Percentiles rank a stretch among this genome's conserved stretches.
Evolutionary conservation across 2,888 invertebrate species (phyloP).

Genomic region (Limenitis arthemis): DNA sequence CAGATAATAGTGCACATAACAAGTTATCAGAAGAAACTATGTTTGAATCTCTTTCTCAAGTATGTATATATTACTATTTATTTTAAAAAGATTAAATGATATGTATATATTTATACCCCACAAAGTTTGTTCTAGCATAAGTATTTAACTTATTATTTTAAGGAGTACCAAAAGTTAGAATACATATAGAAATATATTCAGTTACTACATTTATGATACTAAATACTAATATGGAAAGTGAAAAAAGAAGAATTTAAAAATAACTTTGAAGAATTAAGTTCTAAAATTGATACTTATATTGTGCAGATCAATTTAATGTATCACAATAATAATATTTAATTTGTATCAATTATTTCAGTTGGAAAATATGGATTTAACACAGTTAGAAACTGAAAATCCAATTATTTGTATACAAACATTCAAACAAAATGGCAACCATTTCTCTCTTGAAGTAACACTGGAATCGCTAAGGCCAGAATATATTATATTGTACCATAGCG

Average conservation of each 20-base stretch:
- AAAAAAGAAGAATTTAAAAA: not conserved
- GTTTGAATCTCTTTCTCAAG: constrained; percentile 78
- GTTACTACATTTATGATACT: too few species aligned
- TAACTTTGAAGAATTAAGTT: too few species aligned
- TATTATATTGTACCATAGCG: constrained; percentile 91
- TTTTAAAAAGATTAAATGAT: not conserved
- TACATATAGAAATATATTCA: too few species aligned
- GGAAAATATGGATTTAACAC: constrained; percentile 77
- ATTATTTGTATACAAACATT: constrained; percentile 84
- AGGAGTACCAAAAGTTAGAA: too few species aligned
- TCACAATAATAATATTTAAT: not conserved
- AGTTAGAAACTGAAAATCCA: constrained; percentile 74
- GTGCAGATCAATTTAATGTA: too few species aligned
- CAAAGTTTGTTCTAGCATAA: too few species aligned
- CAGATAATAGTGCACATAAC: constrained; percentile 29
- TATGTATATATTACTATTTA: constrained; percentile 28
- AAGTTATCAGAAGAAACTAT: constrained; percentile 39
- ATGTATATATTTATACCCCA: not conserved
- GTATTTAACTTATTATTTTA: too few species aligned
- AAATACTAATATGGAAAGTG: too few species aligned
- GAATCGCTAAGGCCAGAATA: constrained; percentile 81
- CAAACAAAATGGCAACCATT: constrained; percentile 79
- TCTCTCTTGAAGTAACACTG: constrained; percentile 80
- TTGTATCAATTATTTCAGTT: constrained; percentile 57
- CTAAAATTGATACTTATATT: too few species aligned